These are phyloP conservation scores for Tragelaphus eurycerus DNA, from an alignment of 2,797 vertebrate species.

Conservation along the genomic window DNA sequence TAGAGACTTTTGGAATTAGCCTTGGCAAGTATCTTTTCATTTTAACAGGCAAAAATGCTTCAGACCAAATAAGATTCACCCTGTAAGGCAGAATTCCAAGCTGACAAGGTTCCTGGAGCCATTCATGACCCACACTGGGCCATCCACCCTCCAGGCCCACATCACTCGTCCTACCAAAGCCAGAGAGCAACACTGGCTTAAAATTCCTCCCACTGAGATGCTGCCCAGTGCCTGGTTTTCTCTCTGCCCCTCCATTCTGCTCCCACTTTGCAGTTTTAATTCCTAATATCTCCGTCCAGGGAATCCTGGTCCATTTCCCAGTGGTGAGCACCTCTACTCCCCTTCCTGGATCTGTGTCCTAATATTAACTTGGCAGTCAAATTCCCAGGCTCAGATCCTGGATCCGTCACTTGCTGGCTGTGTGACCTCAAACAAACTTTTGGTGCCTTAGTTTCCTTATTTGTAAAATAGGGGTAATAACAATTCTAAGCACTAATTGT, in stretches of 20 bases:
- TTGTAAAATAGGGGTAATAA: neutral
- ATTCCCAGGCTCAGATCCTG: neutral
- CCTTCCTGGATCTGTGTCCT: neutral
- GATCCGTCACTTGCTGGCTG: neutral
- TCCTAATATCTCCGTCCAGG: neutral
- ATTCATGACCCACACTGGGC: neutral
- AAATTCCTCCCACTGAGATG: neutral
- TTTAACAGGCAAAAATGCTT: neutral
- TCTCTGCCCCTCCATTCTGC: rapidly evolving
- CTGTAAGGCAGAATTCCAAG: neutral
- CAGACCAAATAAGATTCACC: neutral
- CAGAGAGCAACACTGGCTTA: rapidly evolving
- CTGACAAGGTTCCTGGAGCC: neutral
- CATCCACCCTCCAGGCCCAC: rapidly evolving
- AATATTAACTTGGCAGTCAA: neutral
- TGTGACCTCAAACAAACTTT: neutral
- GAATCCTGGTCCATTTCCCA: neutral
- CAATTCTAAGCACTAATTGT: rapidly evolving
- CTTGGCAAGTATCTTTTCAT: neutral
- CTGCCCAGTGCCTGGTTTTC: neutral
- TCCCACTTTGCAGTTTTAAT: neutral
- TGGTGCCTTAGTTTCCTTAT: neutral
- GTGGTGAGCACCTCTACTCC: neutral
- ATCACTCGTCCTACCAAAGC: neutral
- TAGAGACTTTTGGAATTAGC: neutral